Base-by-base conservation (phyloP, 2,797 vertebrate genomes). In the Lepus oiostolus region DNA sequence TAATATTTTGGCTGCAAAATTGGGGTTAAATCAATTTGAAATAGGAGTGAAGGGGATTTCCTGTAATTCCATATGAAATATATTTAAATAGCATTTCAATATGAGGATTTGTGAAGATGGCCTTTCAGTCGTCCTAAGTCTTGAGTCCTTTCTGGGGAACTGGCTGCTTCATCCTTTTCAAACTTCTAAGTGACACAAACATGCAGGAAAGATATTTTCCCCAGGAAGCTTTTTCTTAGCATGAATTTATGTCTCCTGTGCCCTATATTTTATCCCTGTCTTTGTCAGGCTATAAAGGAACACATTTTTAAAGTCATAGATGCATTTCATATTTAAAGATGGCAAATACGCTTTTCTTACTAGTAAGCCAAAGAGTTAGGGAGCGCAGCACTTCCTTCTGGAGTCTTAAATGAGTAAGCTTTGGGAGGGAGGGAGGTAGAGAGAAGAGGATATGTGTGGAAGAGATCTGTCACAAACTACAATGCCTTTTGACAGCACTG, bases 71-170 rank as follows among this genome's bases (percentile, higher is more conserved):
- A 52, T 63, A 82, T 85, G 85, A 93, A 91, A 94, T 95, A 83
- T 70, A 93, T 93, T 93, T 91, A 97, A 97, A 96, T 93, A 96
- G 68, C 58, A 94, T 89, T 91, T 95, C 62, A 93, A 70, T 95
- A 42, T 52, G 82, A 93, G 75, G 50, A 92, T 95, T 97, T 95
- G 67, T 85, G 92, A 95, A 83, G 80, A 88, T 71, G 81, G 75
- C 32, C 62, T 89, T 88, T 90, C 63, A 74, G 22, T 65, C 95
- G 47, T 84, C 91, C 62, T 81, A 94, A 91, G 81, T 85, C 14
- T 47, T 47, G 38, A 90, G 60, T 54, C 65, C 16, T 94, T 95
- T 94, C 60, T 91, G n/a, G 30, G 70, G 47, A 94, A 93, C 83
- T 63, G 83, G 35, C 74, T 89, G 81, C 71, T 91, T 94, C 28